Percentiles rank a stretch among this genome's conserved stretches.
Evolutionary conservation across 2,113 vertebrate genomes (phyloP).

Genomic region (Pelecanoides urinatrix): DNA sequence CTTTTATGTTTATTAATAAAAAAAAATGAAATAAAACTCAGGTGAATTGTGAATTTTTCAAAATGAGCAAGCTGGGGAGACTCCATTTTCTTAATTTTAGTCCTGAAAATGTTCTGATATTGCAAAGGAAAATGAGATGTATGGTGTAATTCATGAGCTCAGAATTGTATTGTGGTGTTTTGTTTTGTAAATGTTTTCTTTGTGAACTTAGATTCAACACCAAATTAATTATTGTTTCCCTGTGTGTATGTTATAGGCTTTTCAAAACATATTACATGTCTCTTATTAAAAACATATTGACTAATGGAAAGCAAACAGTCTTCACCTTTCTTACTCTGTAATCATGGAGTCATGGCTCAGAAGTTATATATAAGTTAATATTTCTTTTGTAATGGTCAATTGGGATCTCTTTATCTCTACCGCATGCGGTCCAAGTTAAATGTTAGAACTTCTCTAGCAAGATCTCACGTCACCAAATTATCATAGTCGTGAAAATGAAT

Average conservation of each 20-base stretch:
- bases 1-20: not conserved
- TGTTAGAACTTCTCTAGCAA: not conserved
- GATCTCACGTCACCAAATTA: not conserved
- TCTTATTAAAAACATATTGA: not conserved
- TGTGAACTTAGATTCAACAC: not conserved
- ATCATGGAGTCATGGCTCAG: not conserved
- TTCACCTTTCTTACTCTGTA: not conserved
- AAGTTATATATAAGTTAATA: not conserved
- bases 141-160: not conserved
- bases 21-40: not conserved
- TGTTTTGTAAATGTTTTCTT: not conserved
- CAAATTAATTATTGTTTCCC: not conserved
- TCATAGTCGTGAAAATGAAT: not conserved
- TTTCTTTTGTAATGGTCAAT: not conserved
- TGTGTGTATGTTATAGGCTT: not conserved
- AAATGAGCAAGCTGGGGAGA: not conserved
- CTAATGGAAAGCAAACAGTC: not conserved
- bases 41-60: not conserved
- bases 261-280: not conserved
- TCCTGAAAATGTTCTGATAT: not conserved
- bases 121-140: not conserved
- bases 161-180: not conserved
- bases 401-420: not conserved
- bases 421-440: not conserved
- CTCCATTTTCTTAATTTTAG: not conserved